Conservation (phyloP, 2,113 vertebrate species). For the Misgurnus anguillicaudatus region DNA sequence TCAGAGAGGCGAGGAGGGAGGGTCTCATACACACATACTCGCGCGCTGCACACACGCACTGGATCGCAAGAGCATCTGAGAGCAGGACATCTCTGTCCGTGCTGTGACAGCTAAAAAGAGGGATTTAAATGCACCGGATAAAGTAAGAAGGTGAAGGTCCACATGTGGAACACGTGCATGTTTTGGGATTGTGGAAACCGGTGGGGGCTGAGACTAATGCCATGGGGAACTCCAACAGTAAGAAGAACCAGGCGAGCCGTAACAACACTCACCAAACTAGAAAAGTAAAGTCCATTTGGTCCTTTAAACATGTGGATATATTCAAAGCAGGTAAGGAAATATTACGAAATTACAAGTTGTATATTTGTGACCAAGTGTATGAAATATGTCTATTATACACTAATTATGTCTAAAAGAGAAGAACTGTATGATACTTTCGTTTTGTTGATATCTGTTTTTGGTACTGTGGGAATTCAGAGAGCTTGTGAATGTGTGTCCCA, state of each 20-base stretch:
- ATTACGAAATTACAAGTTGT: not conserved
- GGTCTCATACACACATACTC: slow-evolving; percentile 39
- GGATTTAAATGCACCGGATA: slow-evolving; percentile 14
- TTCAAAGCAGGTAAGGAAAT: slow-evolving; percentile 76
- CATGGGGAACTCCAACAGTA: slow-evolving; percentile 90
- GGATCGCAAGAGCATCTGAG: slow-evolving; percentile 49
- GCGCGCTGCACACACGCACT: slow-evolving; percentile 39
- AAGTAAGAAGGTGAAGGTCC: not conserved
- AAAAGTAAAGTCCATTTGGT: slow-evolving; percentile 77
- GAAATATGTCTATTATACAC: no score
- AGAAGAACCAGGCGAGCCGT: slow-evolving; percentile 71
- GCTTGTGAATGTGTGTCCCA: not conserved
- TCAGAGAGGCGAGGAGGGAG: slow-evolving; percentile 31
- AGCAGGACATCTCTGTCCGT: slow-evolving; percentile 59
- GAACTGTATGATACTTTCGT: not conserved
- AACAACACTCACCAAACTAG: slow-evolving; percentile 26
- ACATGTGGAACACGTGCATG: slow-evolving; percentile 35
- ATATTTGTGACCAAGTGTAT: not conserved
- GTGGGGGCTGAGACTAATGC: slow-evolving; percentile 43
- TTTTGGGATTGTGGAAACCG: slow-evolving; percentile 48
- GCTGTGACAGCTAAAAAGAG: slow-evolving; percentile 49
- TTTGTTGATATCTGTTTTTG: not conserved
- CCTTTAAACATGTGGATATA: slow-evolving; percentile 75
- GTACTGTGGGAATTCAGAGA: not conserved
- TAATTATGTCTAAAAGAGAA: not conserved